Evolutionary conservation across 2,797 vertebrate species (phyloP), one percentile per base, ranked within the genome.

Genomic region (Lagorchestes hirsutus): DNA sequence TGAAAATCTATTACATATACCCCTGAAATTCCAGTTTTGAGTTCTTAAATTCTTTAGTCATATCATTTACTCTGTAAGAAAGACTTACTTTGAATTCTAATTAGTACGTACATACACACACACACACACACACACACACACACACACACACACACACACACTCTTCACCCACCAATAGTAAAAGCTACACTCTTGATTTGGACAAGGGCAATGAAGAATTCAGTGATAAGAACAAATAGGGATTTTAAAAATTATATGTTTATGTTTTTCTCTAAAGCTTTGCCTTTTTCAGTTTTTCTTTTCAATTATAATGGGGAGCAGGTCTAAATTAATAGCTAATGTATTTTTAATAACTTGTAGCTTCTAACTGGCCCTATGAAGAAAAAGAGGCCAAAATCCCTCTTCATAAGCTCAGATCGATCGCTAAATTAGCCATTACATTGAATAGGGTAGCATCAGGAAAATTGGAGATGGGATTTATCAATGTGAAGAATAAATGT

Each of bases 1-100:
- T 90, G n/a, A 82, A 50, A 87, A 87, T 50, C 40, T 50, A 27
- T 87, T 87, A 87, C 22, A 46, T 46, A 24, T n/a, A 40, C 9
- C 27, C 59, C 29, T 16, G 93, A 93, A 95, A 52, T 28, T 91
- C 56, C 91, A 0, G 87, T 95, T 93, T 74, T 59, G 22, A 95
- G 12, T 90, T 96, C 90, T 92, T 46, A 97, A 46, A 87, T 87
- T 0, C 31, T 46, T 6, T 74, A 90, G 46, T 55, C 92, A 94
- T 54, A 3, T 87, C 22, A 46, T 87, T 87, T 2, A 52, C 54
- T 24, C 56, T 67, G 34, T n/a, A 59, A 40, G 74, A 92, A 62
- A 55, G 95, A 34, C 0, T 82, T 24, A 82, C 2, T 87, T 82
- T 92, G 31, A 94, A 90, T 95, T 91, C 94, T 1, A 67, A 11